Base-by-base conservation (phyloP, 2,797 vertebrate species). In the Spheniscus humboldti region DNA sequence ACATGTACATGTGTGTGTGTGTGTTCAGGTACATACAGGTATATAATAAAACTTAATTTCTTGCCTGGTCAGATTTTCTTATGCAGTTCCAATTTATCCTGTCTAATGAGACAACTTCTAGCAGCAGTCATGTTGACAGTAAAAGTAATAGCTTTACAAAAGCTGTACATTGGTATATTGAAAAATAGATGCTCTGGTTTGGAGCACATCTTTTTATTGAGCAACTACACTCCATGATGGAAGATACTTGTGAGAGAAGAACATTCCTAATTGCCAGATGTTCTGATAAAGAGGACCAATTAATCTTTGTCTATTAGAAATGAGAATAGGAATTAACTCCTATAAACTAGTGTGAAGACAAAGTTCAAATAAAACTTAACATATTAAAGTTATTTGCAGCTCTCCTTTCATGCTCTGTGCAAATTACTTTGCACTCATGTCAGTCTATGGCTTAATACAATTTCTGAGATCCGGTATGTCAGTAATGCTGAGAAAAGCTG, bases 121-220 rank as follows among this genome's bases (percentile, higher is more conserved):
- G 83, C 72, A 96, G 78, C 87, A 97, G 93, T 96, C 93, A 84
- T 55, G 79, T 92, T 98, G 98, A 98, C 98, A 98, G 97, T 95
- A 97, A 97, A 98, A 98, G 86, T 98, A 98, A 98, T 98, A 97
- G 97, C 97, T 98, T 97, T 98, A 97, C 97, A 97, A 96, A 97
- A 98, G 88, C 91, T 94, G 93, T 71, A 94, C 94, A 90, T 94
- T 96, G 84, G 84, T 97, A 35, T 96, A 96, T 92, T 98, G 98
- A 98, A 98, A 98, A 98, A 98, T 97, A 96, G 95, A 94, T 96
- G 76, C 82, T 75, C 43, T 94, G 74, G 90, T 97, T 97, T 91
- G 77, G 74, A 96, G 91, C 93, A 96, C 96, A 97, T 98, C 95
- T 97, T 98, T 98, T 97, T 98, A 98, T 97, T 98, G 97, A 98